phyloP scores from a whole-genome alignment of 2,888 invertebrate species.

The Anodontia alba region DNA sequence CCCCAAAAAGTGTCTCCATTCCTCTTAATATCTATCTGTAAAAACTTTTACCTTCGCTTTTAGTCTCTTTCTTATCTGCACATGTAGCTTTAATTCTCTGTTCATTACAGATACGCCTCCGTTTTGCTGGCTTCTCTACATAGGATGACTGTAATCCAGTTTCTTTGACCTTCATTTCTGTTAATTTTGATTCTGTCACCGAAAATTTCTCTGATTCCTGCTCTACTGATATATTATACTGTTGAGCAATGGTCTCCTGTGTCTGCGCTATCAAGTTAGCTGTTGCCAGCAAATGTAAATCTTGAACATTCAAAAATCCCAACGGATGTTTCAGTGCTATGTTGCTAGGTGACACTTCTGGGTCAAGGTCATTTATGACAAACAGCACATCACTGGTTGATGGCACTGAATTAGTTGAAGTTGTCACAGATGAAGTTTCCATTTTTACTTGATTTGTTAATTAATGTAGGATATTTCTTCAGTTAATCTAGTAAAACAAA shows the following conservation, averaged over 20 bases:
- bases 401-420: neutral
- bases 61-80: too few relatives aligned
- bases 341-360: neutral
- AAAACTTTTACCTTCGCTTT: too few relatives aligned
- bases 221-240: slow-evolving; percentile 51
- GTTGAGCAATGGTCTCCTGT: slow-evolving; percentile 73
- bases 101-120: neutral
- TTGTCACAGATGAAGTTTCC: neutral
- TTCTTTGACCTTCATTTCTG: neutral
- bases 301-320: slow-evolving; percentile 4
- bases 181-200: slow-evolving; percentile 41
- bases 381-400: slow-evolving; percentile 1
- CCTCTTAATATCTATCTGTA: too few relatives aligned
- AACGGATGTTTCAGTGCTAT: neutral
- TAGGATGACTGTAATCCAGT: neutral
- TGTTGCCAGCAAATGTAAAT: slow-evolving; percentile 72
- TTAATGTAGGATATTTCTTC: too few relatives aligned
- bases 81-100: too few relatives aligned
- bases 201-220: slow-evolving; percentile 29
- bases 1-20: too few relatives aligned
- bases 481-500: too few relatives aligned
- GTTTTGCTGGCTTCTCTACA: neutral
- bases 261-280: slow-evolving; percentile 76
- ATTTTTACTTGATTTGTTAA: neutral
- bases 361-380: slow-evolving; percentile 18